Conservation (phyloP, 2,113 vertebrate genomes). For the Perca flavescens region DNA sequence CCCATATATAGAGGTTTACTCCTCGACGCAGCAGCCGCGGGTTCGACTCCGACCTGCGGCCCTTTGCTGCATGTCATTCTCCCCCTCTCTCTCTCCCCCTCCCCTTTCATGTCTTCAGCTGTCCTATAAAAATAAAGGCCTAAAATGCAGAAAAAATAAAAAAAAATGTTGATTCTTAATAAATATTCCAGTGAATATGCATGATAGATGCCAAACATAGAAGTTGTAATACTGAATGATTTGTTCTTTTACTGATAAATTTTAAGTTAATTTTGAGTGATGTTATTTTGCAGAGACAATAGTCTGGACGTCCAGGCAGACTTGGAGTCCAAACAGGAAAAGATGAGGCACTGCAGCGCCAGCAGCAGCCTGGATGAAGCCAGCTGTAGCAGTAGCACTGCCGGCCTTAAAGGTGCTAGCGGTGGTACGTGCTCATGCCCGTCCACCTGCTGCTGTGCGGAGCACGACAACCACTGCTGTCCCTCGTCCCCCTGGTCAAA, state of each 20-base stretch:
- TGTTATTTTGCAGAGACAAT: constrained; percentile 86
- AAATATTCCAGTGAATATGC: neutral
- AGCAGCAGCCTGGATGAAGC: constrained; percentile 94
- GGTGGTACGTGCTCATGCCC: constrained; percentile 60
- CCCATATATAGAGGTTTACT: too few relatives aligned
- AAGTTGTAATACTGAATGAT: neutral
- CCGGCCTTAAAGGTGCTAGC: constrained; percentile 37
- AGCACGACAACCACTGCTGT: constrained; percentile 82
- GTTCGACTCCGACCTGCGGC: too few relatives aligned
- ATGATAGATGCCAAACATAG: neutral
- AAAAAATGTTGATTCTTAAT: neutral
- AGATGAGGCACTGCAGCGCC: constrained; percentile 91
- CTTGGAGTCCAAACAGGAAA: constrained; percentile 91
- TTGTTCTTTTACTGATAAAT: neutral
- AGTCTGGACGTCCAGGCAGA: constrained; percentile 97
- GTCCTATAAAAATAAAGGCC: too few relatives aligned
- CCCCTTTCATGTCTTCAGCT: too few relatives aligned
- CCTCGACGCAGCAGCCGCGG: too few relatives aligned
- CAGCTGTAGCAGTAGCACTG: constrained; percentile 81
- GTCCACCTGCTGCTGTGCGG: constrained; percentile 75
- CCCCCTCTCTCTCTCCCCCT: too few relatives aligned
- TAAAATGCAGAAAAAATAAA: too few relatives aligned
- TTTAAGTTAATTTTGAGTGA: neutral
- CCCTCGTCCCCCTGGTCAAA: constrained; percentile 88
- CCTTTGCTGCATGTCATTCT: too few relatives aligned